phyloP scores from a whole-genome alignment of 2,888 invertebrate genomes.

The Drosophila emarginata region DNA sequence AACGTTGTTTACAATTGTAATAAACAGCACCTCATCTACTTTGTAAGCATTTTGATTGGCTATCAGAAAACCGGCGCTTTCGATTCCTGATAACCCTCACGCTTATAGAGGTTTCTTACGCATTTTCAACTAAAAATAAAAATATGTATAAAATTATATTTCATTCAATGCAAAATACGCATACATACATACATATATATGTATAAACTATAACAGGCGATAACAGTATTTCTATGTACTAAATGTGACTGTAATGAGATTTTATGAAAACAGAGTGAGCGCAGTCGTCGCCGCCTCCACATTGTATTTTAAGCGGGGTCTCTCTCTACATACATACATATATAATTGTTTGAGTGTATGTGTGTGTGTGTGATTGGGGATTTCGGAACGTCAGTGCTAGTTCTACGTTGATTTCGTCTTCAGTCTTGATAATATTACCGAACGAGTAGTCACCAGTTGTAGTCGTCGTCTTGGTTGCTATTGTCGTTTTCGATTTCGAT shows the following conservation, averaged over 20 bases:
- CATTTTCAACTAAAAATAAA: neutral
- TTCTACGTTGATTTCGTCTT: conserved; percentile 50
- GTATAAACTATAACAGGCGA: conserved; percentile 26
- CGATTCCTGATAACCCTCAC: conserved; percentile 16
- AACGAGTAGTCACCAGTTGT: conserved; percentile 36
- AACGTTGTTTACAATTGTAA: conserved; percentile 35
- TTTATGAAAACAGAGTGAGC: conserved; percentile 51
- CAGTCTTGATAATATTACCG: conserved; percentile 63
- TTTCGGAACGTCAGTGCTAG: conserved; percentile 39
- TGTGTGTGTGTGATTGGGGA: conserved; percentile 9
- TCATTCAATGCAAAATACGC: conserved; percentile 66
- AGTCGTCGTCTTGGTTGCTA: conserved; percentile 11
- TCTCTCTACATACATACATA: neutral
- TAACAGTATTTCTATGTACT: conserved; percentile 39
- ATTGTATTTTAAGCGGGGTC: conserved; percentile 42
- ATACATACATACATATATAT: conserved; percentile 4
- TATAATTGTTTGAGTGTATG: neutral
- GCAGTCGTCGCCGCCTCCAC: conserved; percentile 38
- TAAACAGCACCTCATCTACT: conserved; percentile 30
- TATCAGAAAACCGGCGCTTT: neutral
- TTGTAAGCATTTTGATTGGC: conserved; percentile 2
- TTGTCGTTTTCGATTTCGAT: neutral
- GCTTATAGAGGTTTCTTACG: neutral
- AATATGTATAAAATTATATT: conserved; percentile 20
- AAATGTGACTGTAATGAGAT: conserved; percentile 51